Evolutionary conservation across 2,113 vertebrate species (phyloP).

Genomic region (Mesoclemmys tuberculata): DNA sequence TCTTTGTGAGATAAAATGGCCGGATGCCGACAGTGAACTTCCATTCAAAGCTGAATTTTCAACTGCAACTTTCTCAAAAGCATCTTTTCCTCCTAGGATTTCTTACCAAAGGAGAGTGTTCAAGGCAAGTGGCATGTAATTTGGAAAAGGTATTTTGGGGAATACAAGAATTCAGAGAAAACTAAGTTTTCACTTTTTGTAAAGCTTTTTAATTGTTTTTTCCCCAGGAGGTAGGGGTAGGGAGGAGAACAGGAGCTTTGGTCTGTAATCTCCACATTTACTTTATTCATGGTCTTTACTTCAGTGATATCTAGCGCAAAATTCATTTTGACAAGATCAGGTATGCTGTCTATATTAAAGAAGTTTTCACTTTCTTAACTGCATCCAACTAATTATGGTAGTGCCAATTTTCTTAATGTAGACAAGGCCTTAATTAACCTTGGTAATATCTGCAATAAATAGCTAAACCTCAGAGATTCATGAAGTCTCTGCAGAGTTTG

Average conservation of each 20-base stretch:
- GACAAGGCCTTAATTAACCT: background rate
- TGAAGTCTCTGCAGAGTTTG: conserved; percentile 17
- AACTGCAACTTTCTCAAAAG: conserved; percentile 40
- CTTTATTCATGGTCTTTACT: conserved; percentile 2
- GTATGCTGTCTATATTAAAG: background rate
- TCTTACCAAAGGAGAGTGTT: conserved; percentile 8
- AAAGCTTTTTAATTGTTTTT: background rate
- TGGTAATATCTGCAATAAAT: conserved; percentile 12
- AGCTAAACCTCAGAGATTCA: conserved; percentile 24
- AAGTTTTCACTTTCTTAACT: background rate
- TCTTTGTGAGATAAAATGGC: background rate
- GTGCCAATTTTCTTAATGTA: background rate
- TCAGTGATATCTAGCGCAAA: conserved; percentile 18
- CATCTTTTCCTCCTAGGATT: conserved; percentile 13
- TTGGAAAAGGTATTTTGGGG: conserved; percentile 18
- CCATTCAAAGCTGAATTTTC: conserved; percentile 11
- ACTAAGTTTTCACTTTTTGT: background rate
- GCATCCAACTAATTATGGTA: background rate
- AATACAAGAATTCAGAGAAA: background rate
- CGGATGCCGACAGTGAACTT: background rate
- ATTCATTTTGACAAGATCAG: conserved; percentile 33
- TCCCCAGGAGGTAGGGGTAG: background rate
- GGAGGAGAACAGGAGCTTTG: background rate
- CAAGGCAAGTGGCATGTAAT: background rate
- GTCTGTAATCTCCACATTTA: background rate